phyloP scores from a whole-genome alignment of 2,888 invertebrate species.

The Cephus sareptanus region DNA sequence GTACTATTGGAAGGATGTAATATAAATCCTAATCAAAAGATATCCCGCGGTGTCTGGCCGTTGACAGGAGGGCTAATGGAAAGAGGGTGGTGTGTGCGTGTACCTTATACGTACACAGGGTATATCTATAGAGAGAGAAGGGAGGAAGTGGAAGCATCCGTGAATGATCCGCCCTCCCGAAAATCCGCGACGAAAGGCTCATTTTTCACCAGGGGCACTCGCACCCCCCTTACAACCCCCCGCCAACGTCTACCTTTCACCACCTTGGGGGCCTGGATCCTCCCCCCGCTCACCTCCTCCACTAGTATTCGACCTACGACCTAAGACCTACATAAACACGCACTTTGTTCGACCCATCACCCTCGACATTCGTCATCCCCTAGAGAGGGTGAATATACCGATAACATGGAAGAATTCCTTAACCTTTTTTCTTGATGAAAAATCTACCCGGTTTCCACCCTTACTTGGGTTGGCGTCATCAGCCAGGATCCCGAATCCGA shows the following conservation, averaged over 20 bases:
- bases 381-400: no score
- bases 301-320: slow-evolving; percentile 33
- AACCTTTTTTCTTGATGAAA: no score
- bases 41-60: slow-evolving; percentile 13
- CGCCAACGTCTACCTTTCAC: slow-evolving; percentile 27
- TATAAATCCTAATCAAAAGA: slow-evolving; percentile 24
- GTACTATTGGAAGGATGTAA: slow-evolving; percentile 1
- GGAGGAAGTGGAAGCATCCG: slow-evolving; percentile 7
- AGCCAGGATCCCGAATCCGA: no score
- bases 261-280: slow-evolving; percentile 26
- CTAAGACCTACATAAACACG: slow-evolving; percentile 29
- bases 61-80: slow-evolving; percentile 30
- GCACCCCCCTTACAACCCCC: slow-evolving; percentile 25
- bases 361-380: slow-evolving; percentile 33
- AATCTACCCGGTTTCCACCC: no score
- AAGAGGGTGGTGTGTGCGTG: slow-evolving; percentile 21
- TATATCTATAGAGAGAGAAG: slow-evolving; percentile 7
- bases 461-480: no score
- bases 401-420: no score
- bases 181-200: slow-evolving; percentile 32
- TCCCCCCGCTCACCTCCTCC: slow-evolving; percentile 18
- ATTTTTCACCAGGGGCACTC: slow-evolving; percentile 44
- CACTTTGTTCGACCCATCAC: slow-evolving; percentile 21
- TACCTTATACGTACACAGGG: background rate
- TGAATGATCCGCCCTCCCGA: slow-evolving; percentile 37